A percentile compares a stretch with the other conserved stretches of the same genome.
phyloP scores from a whole-genome alignment of 2,888 invertebrate genomes.

The Choreutis nemorana region DNA sequence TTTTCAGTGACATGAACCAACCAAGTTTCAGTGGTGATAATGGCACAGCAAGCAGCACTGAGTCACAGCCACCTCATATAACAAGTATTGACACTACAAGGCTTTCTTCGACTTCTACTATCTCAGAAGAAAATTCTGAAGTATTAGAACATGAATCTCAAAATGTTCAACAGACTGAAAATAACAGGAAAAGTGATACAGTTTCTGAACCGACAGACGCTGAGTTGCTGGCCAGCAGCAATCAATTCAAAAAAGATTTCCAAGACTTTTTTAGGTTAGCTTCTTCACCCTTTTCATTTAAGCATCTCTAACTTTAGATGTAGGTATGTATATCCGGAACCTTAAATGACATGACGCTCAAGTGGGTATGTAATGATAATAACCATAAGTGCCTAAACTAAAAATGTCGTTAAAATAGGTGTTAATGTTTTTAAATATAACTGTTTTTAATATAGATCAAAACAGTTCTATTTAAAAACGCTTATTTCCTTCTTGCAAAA shows the following conservation, averaged over 20 bases:
- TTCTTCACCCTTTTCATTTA: too few relatives aligned
- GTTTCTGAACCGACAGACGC: slow-evolving; percentile 29
- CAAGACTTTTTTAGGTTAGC: slow-evolving; percentile 38
- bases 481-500: not conserved
- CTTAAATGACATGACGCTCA: too few relatives aligned
- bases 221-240: slow-evolving; percentile 13
- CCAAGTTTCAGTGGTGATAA: slow-evolving; percentile 22
- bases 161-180: slow-evolving; percentile 15
- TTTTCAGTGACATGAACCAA: slow-evolving; percentile 26
- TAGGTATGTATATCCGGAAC: too few relatives aligned
- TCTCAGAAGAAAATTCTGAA: slow-evolving; percentile 27
- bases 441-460: not conserved
- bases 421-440: too few relatives aligned
- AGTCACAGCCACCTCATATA: slow-evolving; percentile 9
- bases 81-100: slow-evolving; percentile 16
- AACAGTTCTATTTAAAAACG: not conserved
- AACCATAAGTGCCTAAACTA: too few relatives aligned
- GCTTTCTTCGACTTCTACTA: slow-evolving; percentile 24
- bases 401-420: too few relatives aligned
- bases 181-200: slow-evolving; percentile 15
- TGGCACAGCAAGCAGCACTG: slow-evolving; percentile 7
- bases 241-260: slow-evolving; percentile 30
- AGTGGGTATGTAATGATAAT: too few relatives aligned
- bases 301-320: too few relatives aligned
- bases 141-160: slow-evolving; percentile 22